Evolutionary conservation across 1,140 invertebrate species (phyloP).

Genomic region (Marisa cornuarietis): DNA sequence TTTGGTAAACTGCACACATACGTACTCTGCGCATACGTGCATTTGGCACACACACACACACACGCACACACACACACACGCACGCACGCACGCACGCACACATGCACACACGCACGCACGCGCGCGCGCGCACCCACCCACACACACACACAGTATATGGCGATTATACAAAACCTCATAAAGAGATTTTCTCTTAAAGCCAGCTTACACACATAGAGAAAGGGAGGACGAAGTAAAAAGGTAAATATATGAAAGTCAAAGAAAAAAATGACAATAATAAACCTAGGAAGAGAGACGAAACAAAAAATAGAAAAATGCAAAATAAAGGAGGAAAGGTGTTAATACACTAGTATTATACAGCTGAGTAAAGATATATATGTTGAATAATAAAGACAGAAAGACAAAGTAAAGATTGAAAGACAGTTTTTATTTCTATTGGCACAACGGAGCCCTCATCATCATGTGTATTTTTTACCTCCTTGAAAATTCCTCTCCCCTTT

Average conservation of each 20-base stretch:
- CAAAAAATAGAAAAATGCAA: not conserved
- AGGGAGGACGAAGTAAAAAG: not conserved
- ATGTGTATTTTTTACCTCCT: not conserved
- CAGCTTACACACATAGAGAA: not conserved
- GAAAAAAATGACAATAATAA: not conserved
- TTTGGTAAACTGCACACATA: too few relatives aligned
- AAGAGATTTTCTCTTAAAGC: not conserved
- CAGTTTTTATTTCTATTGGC: not conserved
- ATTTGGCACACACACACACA: too few relatives aligned
- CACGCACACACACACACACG: too few relatives aligned
- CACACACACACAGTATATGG: not conserved
- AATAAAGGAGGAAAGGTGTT: not conserved
- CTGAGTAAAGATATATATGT: not conserved
- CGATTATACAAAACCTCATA: not conserved
- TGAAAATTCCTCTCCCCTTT: not conserved
- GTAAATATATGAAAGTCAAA: not conserved
- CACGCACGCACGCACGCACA: not conserved
- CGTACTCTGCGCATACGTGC: not conserved
- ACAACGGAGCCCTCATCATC: not conserved
- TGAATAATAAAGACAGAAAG: not conserved
- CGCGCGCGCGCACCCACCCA: not conserved
- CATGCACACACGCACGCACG: not conserved
- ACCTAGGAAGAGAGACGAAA: not conserved
- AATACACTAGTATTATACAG: not conserved
- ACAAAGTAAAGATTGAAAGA: too few relatives aligned